phyloP scores from a whole-genome alignment of 2,797 vertebrate genomes.

The Paratrypauchen microcephalus region DNA sequence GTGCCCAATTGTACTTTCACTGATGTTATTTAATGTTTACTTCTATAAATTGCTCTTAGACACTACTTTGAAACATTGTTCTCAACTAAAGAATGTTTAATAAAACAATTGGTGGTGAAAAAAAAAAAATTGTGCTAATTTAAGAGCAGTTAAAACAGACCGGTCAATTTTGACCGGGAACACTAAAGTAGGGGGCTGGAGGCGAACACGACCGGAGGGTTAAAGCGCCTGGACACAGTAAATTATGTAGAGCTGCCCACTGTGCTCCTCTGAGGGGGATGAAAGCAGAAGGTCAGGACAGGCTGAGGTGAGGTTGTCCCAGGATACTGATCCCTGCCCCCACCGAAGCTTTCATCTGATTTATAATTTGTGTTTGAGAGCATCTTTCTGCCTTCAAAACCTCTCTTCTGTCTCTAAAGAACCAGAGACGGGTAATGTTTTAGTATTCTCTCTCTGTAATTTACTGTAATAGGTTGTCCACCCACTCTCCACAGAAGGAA shows the following conservation, averaged over 20 bases:
- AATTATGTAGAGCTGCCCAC: constrained; percentile 53
- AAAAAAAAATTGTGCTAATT: too few species aligned
- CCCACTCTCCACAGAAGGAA: constrained; percentile 14
- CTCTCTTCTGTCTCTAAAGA: not conserved
- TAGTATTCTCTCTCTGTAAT: constrained; percentile 30
- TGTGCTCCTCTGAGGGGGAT: constrained; percentile 54
- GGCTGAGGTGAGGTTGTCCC: constrained; percentile 43
- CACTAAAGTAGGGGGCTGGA: too few species aligned
- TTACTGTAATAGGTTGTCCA: constrained; percentile 15
- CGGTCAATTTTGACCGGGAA: too few species aligned
- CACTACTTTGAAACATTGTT: too few species aligned
- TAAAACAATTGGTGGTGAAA: too few species aligned
- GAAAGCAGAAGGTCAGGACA: constrained; percentile 54
- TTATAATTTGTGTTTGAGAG: constrained; percentile 31
- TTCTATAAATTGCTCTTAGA: too few species aligned
- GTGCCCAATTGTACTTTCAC: too few species aligned
- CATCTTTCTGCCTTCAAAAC: not conserved
- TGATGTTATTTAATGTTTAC: too few species aligned
- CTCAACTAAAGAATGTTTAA: too few species aligned
- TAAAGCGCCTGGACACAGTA: too few species aligned
- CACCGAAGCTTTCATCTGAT: constrained; percentile 58
- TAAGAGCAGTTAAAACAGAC: too few species aligned
- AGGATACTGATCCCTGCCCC: constrained; percentile 29
- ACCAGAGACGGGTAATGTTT: constrained; percentile 7
- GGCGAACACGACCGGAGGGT: too few species aligned